These are phyloP conservation scores for Zygothrica quintamaculata DNA, from an alignment of 2,888 invertebrate species.

Conservation along the genomic window DNA sequence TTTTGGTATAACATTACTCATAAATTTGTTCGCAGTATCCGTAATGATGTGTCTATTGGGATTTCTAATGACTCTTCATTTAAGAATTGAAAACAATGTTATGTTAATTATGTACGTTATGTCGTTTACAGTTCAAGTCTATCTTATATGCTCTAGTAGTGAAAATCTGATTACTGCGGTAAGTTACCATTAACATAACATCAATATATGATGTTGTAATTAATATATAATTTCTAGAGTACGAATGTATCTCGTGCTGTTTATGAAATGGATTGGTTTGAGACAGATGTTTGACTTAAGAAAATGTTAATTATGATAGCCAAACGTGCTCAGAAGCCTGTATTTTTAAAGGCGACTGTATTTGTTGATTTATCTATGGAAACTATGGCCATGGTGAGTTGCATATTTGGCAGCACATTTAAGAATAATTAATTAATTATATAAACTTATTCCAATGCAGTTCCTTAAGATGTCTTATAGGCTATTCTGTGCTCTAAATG, in stretches of 20 bases:
- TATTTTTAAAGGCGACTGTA: slow-evolving; percentile 64
- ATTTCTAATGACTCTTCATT: slow-evolving; percentile 66
- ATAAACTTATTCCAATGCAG: slow-evolving; percentile 27
- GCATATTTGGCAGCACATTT: neutral
- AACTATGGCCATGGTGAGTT: slow-evolving; percentile 71
- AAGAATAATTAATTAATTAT: too few species aligned
- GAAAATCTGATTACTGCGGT: slow-evolving; percentile 36
- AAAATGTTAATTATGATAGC: slow-evolving; percentile 68
- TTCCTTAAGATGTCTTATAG: slow-evolving; percentile 69
- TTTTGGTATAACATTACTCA: slow-evolving; percentile 64
- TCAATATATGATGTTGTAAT: too few species aligned
- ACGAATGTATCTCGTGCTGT: slow-evolving; percentile 50
- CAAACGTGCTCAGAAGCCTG: slow-evolving; percentile 64
- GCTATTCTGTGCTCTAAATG: slow-evolving; percentile 68
- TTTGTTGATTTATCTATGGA: slow-evolving; percentile 68
- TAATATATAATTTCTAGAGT: slow-evolving; percentile 48
- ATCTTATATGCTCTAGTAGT: slow-evolving; percentile 48
- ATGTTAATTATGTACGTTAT: slow-evolving; percentile 64
- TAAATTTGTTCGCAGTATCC: slow-evolving; percentile 71
- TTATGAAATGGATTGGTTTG: slow-evolving; percentile 61
- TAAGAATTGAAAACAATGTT: slow-evolving; percentile 41
- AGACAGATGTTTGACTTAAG: slow-evolving; percentile 48
- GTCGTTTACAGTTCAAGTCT: slow-evolving; percentile 39
- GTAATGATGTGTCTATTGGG: slow-evolving; percentile 58
- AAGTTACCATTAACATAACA: too few species aligned